Conservation (phyloP, 2,797 vertebrate species). For the Silurus aristotelis region DNA sequence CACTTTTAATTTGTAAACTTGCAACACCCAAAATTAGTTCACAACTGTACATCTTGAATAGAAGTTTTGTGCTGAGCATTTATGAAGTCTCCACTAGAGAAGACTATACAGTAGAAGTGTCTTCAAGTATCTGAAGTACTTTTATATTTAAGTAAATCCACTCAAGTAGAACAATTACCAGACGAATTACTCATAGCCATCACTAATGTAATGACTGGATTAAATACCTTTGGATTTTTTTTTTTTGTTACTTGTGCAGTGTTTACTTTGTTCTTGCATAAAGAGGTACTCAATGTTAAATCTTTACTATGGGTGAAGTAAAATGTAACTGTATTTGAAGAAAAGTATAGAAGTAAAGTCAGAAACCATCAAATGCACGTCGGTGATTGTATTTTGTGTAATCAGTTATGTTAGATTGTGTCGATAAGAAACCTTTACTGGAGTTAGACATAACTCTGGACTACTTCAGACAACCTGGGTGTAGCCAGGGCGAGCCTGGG, state of each 20-base stretch:
- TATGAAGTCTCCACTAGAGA: not conserved
- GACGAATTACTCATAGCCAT: conserved; percentile 11
- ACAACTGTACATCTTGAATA: not conserved
- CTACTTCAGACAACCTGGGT: conserved; percentile 67
- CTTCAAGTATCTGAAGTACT: conserved; percentile 18
- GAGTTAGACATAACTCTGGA: conserved; percentile 22
- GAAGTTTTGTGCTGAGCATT: not conserved
- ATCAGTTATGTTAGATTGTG: conserved; percentile 47
- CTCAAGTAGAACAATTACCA: conserved; percentile 1
- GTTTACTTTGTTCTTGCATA: not conserved
- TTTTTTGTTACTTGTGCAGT: not conserved
- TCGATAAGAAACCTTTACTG: conserved; percentile 50
- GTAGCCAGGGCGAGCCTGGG: conserved; percentile 63
- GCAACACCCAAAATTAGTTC: not conserved
- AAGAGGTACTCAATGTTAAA: not conserved
- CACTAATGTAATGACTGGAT: not conserved
- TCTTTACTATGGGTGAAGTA: not conserved
- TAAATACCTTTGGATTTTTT: not conserved
- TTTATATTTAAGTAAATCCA: conserved; percentile 21
- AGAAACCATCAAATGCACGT: not conserved
- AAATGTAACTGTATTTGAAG: not conserved
- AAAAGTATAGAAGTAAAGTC: not conserved
- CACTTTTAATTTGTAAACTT: not conserved
- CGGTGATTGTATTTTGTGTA: not conserved
- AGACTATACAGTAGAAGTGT: conserved; percentile 1